These are phyloP conservation scores for Andrena trimmerana DNA, from an alignment of 2,888 invertebrate species.

Conservation along the genomic window DNA sequence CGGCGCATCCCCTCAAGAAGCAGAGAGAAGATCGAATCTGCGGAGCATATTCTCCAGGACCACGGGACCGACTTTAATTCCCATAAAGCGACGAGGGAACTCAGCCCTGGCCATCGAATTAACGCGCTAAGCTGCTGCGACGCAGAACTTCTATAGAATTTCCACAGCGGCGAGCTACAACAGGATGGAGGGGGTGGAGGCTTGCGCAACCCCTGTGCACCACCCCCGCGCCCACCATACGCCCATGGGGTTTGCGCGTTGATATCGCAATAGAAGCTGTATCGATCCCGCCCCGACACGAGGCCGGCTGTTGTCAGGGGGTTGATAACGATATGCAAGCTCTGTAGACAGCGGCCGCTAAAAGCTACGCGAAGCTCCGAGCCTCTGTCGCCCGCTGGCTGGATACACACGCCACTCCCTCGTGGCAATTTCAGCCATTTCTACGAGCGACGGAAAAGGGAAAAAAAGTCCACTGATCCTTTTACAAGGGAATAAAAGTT, in stretches of 20 bases:
- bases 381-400: slow-evolving; percentile 30
- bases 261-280: slow-evolving; percentile 81
- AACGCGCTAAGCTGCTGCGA: slow-evolving; percentile 54
- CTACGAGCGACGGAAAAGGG: slow-evolving; percentile 7
- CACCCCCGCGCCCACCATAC: slow-evolving; percentile 62
- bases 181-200: slow-evolving; percentile 29
- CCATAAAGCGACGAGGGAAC: slow-evolving; percentile 24
- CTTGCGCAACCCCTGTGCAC: slow-evolving; percentile 35
- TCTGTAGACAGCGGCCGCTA: slow-evolving; percentile 50
- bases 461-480: not conserved
- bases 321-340: slow-evolving; percentile 79
- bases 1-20: not conserved
- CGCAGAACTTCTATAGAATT: slow-evolving; percentile 68
- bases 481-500: not conserved
- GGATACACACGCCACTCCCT: slow-evolving; percentile 26
- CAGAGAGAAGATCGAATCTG: slow-evolving; percentile 18
- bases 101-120: slow-evolving; percentile 49
- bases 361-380: slow-evolving; percentile 60
- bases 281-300: slow-evolving; percentile 78
- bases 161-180: slow-evolving; percentile 58
- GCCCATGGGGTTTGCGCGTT: slow-evolving; percentile 79
- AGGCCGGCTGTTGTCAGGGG: slow-evolving; percentile 81
- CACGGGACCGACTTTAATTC: slow-evolving; percentile 28
- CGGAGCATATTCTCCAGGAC: slow-evolving; percentile 31
- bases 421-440: slow-evolving; percentile 38